Conservation (phyloP, 2,797 vertebrate genomes). For the Acrocephalus scirpaceus region DNA sequence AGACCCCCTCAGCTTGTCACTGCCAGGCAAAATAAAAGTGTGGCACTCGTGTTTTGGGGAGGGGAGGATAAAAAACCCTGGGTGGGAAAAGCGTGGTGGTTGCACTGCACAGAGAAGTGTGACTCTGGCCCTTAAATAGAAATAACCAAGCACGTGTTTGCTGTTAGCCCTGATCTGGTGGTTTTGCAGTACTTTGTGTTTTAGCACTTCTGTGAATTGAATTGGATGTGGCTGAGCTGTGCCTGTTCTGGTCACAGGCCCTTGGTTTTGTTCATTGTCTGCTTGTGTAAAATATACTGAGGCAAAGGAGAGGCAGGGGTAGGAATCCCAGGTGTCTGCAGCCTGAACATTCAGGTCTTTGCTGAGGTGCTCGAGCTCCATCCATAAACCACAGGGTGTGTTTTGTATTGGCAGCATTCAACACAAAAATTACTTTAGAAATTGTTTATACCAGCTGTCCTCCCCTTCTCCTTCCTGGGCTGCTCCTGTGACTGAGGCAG, state of each 20-base stretch:
- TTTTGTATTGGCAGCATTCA: neutral
- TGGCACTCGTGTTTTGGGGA: neutral
- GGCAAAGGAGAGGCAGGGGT: neutral
- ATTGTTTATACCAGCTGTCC: neutral
- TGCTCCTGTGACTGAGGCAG: neutral
- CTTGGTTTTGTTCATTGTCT: neutral
- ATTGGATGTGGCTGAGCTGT: neutral
- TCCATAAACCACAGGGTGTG: neutral
- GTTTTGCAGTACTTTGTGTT: neutral
- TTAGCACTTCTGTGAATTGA: neutral
- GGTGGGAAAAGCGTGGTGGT: neutral
- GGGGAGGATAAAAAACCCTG: neutral
- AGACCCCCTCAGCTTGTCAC: neutral
- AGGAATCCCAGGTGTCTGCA: neutral
- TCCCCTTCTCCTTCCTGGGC: neutral
- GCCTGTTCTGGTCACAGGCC: neutral
- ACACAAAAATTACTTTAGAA: neutral
- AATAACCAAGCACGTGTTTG: neutral
- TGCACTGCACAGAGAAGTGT: neutral
- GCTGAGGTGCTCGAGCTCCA: neutral
- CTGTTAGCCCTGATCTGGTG: neutral
- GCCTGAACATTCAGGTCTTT: neutral
- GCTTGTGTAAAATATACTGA: neutral
- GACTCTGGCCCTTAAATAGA: neutral
- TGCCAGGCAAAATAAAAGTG: neutral